Base-by-base conservation (phyloP, 30 jellyfish, hydroid and myxozoan species). In the Pelagia noctiluca region DNA sequence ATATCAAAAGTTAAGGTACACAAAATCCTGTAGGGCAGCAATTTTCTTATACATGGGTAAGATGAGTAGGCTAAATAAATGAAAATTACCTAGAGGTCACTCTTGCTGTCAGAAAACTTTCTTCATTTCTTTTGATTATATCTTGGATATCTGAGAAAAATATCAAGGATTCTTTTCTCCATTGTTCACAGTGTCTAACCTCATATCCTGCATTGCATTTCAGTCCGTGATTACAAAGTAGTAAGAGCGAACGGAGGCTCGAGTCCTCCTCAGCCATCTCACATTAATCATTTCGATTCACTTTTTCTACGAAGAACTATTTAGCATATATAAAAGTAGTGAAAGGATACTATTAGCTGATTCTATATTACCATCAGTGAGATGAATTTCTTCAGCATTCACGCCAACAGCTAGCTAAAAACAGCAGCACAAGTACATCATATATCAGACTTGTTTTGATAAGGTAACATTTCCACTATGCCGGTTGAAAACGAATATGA, bases 331-430 rank as follows among this genome's bases (percentile, higher is more conserved):
- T 24, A 35, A 77, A 42, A 10, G 38, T 12, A n/a, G n/a, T 1
- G 74, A 24, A 63, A 80, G 53, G 90, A 63, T 80, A 80, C 90
- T 80, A 1, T 33, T 18, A 2, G 75, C 47, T 0, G 93, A 83
- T 21, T 84, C 78, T 61, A 57, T 60, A 29, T 84, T 84, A 5
- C 95, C 95, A 84, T 84, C 95, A 4, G 88, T 84, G 29, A 84
- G 76, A 13, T 23, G 35, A 19, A 84, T 50, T 49, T 63, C 68
- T 3, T 84, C 38, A 33, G 95, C 84, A 35, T 84, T 34, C 23
- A 31, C 24, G 28, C 46, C 50, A 0, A 26, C 53, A 10, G 88
- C 87, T 37, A 52, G 64, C 87, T 75, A 31, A 18, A 28, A 48
- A 52, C 7, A 33, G 4, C 30, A 54, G 11, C 2, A 32, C 21